Evolutionary conservation across 2,888 invertebrate species (phyloP).

Genomic region (Pedicia rivosa): DNA sequence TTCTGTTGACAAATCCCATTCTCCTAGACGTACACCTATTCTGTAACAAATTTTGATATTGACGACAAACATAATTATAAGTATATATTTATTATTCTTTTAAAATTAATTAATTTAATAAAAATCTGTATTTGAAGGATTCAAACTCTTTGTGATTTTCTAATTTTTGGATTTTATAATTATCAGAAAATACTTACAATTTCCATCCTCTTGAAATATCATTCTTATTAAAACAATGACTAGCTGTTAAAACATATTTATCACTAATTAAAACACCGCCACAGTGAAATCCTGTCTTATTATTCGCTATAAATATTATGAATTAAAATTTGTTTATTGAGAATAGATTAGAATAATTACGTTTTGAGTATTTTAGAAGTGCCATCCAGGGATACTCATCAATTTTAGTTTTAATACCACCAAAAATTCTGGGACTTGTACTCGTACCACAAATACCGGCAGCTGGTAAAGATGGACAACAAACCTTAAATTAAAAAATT

Average conservation of each 20-base stretch:
- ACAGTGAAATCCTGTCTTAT: constrained; percentile 41
- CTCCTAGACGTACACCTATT: constrained; percentile 26
- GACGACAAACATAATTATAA: neutral
- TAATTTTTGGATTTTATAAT: no score
- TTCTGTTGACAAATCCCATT: constrained; percentile 38
- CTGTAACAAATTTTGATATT: neutral
- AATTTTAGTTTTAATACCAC: constrained; percentile 35
- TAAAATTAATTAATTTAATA: neutral
- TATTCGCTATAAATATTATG: constrained; percentile 28
- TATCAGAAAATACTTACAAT: neutral
- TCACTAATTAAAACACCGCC: constrained; percentile 24
- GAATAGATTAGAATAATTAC: constrained; percentile 6
- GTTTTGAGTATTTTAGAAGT: constrained; percentile 24
- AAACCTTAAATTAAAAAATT: neutral
- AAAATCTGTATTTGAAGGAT: no score
- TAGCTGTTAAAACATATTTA: constrained; percentile 9
- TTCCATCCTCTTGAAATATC: constrained; percentile 7
- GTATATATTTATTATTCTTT: no score
- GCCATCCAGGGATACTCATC: constrained; percentile 36
- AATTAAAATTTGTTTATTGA: neutral
- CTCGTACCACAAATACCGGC: constrained; percentile 3
- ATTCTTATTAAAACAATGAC: constrained; percentile 39
- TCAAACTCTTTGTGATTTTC: no score
- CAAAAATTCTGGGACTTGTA: constrained; percentile 34
- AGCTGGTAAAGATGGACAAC: constrained; percentile 5